A percentile compares a stretch with the other conserved stretches of the same genome.
These are phyloP conservation scores for Pimpla rufipes DNA, from an alignment of 2,888 invertebrate species.

Conservation along the genomic window DNA sequence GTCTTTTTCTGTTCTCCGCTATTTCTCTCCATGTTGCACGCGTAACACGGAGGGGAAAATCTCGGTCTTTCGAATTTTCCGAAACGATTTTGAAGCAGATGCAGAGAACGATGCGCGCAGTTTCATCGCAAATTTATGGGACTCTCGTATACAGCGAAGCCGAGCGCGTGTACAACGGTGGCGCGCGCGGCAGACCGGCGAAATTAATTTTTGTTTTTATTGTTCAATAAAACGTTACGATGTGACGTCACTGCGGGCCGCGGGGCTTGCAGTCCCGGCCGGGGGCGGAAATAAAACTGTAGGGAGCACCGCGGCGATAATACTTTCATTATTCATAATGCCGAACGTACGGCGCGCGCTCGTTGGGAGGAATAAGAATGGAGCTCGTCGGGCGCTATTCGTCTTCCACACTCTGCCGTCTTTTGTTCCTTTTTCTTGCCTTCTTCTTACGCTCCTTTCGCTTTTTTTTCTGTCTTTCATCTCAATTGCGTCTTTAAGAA, in stretches of 20 bases:
- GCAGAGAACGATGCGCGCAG: not conserved
- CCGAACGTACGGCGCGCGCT: slow-evolving; percentile 14
- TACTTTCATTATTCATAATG: slow-evolving; percentile 40
- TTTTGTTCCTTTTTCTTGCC: slow-evolving; percentile 9
- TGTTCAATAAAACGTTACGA: slow-evolving; percentile 39
- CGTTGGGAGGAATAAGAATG: slow-evolving; percentile 21
- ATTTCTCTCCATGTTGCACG: no score
- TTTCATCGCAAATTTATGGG: not conserved
- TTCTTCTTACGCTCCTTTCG: not conserved
- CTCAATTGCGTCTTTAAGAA: slow-evolving; percentile 32
- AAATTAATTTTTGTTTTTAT: slow-evolving; percentile 38
- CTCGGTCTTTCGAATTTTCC: not conserved
- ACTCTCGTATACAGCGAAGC: not conserved
- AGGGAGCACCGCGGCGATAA: slow-evolving; percentile 14
- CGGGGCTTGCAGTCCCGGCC: not conserved
- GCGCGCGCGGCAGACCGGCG: not conserved
- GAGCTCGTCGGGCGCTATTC: not conserved
- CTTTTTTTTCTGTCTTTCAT: not conserved
- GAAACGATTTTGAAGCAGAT: not conserved
- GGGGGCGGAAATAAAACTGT: not conserved
- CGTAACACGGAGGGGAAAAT: not conserved
- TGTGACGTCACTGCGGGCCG: not conserved
- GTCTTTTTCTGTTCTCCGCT: no score
- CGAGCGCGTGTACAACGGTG: not conserved
- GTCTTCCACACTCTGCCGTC: slow-evolving; percentile 3